A percentile compares a stretch with the other conserved stretches of the same genome.
Evolutionary conservation across 2,113 vertebrate genomes (phyloP).

Genomic region (Ameiurus melas): DNA sequence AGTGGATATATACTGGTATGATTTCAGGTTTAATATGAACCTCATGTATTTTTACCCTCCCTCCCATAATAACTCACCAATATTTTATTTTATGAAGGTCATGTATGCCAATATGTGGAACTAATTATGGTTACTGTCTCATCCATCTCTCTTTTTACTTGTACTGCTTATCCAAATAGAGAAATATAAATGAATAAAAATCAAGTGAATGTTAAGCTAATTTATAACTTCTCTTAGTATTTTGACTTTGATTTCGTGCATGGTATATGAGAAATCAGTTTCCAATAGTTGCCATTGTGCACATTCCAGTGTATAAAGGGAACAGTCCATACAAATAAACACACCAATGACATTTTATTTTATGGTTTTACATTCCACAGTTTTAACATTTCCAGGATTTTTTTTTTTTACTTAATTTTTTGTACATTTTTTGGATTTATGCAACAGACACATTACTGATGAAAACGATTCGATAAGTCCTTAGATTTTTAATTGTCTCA

Average conservation of each 20-base stretch:
- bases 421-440: conserved; percentile 58
- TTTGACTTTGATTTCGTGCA: neutral
- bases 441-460: conserved; percentile 72
- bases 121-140: neutral
- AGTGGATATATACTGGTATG: neutral
- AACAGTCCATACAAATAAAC: conserved; percentile 61
- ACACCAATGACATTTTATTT: conserved; percentile 73
- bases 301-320: conserved; percentile 11
- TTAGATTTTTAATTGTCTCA: conserved; percentile 50
- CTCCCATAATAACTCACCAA: neutral
- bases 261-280: neutral
- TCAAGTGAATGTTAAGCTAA: neutral
- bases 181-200: neutral
- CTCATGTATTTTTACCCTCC: neutral
- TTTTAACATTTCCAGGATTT: conserved; percentile 67
- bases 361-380: conserved; percentile 74
- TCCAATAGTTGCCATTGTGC: neutral
- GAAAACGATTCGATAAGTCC: conserved; percentile 59
- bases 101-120: neutral
- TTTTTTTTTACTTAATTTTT: conserved; percentile 49
- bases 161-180: neutral
- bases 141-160: neutral
- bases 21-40: neutral
- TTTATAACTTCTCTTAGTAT: neutral
- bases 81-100: neutral